Evolutionary conservation across 2,888 invertebrate species (phyloP).

Genomic region (Cryptocephalus primarius): DNA sequence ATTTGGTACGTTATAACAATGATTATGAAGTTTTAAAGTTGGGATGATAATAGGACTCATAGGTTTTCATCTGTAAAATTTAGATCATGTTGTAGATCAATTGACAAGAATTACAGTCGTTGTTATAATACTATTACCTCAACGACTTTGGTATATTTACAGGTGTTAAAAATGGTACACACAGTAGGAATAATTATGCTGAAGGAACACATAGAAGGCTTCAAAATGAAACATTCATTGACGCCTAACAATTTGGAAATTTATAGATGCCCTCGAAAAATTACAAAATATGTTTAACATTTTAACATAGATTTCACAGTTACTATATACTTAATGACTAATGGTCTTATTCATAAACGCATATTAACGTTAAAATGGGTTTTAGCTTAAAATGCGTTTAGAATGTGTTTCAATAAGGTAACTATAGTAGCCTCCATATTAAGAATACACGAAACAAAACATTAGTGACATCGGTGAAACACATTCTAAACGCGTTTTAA

Average conservation of each 20-base stretch:
- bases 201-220: slow-evolving; percentile 3
- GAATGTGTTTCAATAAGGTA: too few relatives aligned
- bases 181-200: slow-evolving; percentile 4
- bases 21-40: slow-evolving; percentile 4
- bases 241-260: slow-evolving; percentile 5
- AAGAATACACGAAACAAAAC: too few relatives aligned
- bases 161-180: neutral
- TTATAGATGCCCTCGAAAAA: slow-evolving; percentile 1
- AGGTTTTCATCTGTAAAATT: slow-evolving; percentile 5
- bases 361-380: too few relatives aligned
- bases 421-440: too few relatives aligned
- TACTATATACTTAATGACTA: too few relatives aligned
- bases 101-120: slow-evolving; percentile 2
- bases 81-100: slow-evolving; percentile 4
- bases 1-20: slow-evolving; percentile 4
- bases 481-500: too few relatives aligned
- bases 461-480: too few relatives aligned
- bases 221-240: neutral
- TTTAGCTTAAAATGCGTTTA: too few relatives aligned
- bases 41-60: slow-evolving; percentile 4
- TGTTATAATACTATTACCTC: slow-evolving; percentile 2
- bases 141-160: slow-evolving; percentile 3
- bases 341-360: too few relatives aligned
- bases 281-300: too few relatives aligned
- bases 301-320: too few relatives aligned